Evolutionary conservation across 1,140 invertebrate species (phyloP).

Genomic region (Ceratoteleas bidentatus): DNA sequence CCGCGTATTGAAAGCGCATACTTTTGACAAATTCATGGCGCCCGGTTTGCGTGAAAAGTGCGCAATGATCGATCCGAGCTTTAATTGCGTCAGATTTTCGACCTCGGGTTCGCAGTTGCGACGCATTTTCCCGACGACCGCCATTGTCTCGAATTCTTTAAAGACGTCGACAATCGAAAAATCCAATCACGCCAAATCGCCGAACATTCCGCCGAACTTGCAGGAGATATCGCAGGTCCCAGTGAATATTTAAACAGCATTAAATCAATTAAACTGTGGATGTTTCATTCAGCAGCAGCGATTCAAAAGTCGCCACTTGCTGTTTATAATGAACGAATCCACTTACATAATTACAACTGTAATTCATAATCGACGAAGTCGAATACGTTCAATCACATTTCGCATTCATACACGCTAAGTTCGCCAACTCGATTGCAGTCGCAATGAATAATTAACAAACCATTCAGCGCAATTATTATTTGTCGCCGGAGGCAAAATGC

Average conservation of each 20-base stretch:
- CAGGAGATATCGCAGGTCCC: too few relatives aligned
- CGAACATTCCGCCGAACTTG: too few relatives aligned
- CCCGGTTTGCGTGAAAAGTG: constrained; percentile 25
- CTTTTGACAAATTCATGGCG: constrained; percentile 42
- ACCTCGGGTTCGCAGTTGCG: too few relatives aligned
- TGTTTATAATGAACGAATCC: constrained; percentile 9
- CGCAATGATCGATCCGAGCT: constrained; percentile 21
- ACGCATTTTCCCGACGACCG: too few relatives aligned
- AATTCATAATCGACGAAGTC: constrained; percentile 24
- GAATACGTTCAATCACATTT: constrained; percentile 27
- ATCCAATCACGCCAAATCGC: too few relatives aligned
- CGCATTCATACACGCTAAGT: constrained; percentile 28
- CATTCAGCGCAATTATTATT: constrained; percentile 22
- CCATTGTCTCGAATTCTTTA: too few relatives aligned
- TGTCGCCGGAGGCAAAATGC: background rate
- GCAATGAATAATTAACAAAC: constrained; percentile 37
- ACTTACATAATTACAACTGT: constrained; percentile 18
- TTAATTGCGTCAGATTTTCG: background rate
- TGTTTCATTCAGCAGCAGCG: too few relatives aligned
- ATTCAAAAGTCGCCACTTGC: too few relatives aligned
- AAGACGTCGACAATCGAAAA: too few relatives aligned
- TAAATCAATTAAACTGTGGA: too few relatives aligned
- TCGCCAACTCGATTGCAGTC: constrained; percentile 25
- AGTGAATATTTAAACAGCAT: too few relatives aligned
- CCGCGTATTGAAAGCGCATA: constrained; percentile 38